These are phyloP conservation scores for Liasis olivaceus DNA, from an alignment of 2,797 vertebrate species.

Conservation along the genomic window DNA sequence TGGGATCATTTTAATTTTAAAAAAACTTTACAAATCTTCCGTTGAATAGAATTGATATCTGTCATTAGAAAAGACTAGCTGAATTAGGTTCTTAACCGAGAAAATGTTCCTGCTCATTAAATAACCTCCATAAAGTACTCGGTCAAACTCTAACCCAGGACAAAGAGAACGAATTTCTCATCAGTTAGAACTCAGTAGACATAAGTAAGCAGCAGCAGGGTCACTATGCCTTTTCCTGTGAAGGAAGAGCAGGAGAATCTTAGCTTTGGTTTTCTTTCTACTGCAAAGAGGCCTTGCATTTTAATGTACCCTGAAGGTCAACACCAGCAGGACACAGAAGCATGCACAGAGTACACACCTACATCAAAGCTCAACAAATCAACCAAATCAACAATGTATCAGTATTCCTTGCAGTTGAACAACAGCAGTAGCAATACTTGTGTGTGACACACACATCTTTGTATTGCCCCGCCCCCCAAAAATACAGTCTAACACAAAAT, in stretches of 20 bases:
- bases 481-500: neutral
- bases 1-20: neutral
- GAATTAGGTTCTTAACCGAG: neutral
- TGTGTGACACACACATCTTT: neutral
- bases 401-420: neutral
- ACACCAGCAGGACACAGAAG: neutral
- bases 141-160: neutral
- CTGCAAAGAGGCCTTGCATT: neutral
- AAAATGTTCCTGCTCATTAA: neutral
- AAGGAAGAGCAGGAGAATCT: neutral
- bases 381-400: neutral
- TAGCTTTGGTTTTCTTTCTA: neutral
- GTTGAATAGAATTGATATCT: neutral
- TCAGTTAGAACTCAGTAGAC: neutral
- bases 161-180: neutral
- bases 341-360: neutral
- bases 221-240: neutral
- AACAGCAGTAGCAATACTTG: neutral
- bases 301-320: neutral
- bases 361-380: neutral
- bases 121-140: neutral
- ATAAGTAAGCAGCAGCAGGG: neutral
- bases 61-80: neutral
- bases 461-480: neutral
- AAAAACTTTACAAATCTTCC: neutral